Base-by-base conservation (phyloP, 2,888 invertebrate genomes). In the Parelbella ahira region DNA sequence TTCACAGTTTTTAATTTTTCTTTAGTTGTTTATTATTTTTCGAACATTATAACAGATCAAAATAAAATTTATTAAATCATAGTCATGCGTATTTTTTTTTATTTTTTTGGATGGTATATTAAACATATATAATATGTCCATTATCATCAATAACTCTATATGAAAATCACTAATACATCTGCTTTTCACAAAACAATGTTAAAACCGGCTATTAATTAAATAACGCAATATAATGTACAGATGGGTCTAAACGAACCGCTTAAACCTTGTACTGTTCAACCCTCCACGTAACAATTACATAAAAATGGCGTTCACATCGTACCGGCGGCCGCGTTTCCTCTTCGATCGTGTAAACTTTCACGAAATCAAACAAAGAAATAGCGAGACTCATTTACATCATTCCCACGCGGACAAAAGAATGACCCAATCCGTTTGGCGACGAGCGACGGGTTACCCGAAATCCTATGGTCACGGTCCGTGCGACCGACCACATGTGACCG, bases 331-430 rank as follows among this genome's bases (percentile, higher is more conserved):
- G 79, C 75, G 78, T 81, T 84, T 82, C 84, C 82, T 79, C 76
- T 72, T 79, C 84, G 79, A 83, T 84, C 84, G 84, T 82, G 83
- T 84, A 82, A 81, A 87, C 84, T 86, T 86, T 86, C 86, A 84
- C 86, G 83, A 86, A 83, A 86, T 86, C 86, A 86, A 86, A 86
- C 86, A 86, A 86, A 86, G 86, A 86, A 83, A 84, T 83, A 82
- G 83, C 77, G 78, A 81, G 76, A 71, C 80, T 84, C 84, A 86
- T 86, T 87, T 86, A 78, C 86, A 87, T 87, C 75, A 68, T 84
- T 87, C 86, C 82, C 86, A 87, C 80, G 79, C 78, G 80, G 80
- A 87, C 84, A 87, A 87, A 73, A 80, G 84, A 84, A 83, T 83
- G 80, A 76, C 77, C 83, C 78, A 80, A 83, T 82, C 80, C 64